Percentiles rank a stretch among this genome's conserved stretches.
phyloP scores from a whole-genome alignment of 2,113 vertebrate genomes.

The Mesitornis unicolor region DNA sequence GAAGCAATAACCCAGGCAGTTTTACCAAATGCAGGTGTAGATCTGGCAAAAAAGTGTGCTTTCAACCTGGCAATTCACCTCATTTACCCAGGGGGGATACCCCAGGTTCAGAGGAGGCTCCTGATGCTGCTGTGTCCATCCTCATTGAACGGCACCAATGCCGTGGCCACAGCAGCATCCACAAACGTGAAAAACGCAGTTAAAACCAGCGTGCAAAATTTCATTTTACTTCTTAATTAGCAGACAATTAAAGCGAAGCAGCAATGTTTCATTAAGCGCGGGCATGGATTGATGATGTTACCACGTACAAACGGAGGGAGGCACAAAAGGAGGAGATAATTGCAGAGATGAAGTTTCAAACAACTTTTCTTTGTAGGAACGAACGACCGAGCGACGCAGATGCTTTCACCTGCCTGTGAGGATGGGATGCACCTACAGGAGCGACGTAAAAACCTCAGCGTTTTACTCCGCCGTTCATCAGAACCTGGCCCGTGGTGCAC shows the following conservation, averaged over 20 bases:
- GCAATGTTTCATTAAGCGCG: background rate
- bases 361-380: background rate
- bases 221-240: background rate
- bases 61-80: background rate
- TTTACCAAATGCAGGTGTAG: accelerated
- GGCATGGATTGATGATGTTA: background rate
- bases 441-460: accelerated
- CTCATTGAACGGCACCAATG: accelerated
- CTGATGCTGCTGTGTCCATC: background rate
- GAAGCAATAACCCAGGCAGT: background rate
- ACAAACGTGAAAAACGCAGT: background rate
- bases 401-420: background rate
- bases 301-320: accelerated
- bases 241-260: slow-evolving; percentile 15
- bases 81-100: accelerated
- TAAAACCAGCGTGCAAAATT: background rate
- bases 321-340: background rate
- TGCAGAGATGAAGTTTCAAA: background rate
- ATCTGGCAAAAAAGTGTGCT: background rate
- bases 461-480: background rate
- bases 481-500: too few relatives aligned
- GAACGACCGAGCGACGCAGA: accelerated
- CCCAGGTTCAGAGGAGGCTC: background rate
- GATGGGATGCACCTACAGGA: background rate
- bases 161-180: background rate